Evolutionary conservation across 2,797 vertebrate genomes (phyloP).

Genomic region (Characodon lateralis): DNA sequence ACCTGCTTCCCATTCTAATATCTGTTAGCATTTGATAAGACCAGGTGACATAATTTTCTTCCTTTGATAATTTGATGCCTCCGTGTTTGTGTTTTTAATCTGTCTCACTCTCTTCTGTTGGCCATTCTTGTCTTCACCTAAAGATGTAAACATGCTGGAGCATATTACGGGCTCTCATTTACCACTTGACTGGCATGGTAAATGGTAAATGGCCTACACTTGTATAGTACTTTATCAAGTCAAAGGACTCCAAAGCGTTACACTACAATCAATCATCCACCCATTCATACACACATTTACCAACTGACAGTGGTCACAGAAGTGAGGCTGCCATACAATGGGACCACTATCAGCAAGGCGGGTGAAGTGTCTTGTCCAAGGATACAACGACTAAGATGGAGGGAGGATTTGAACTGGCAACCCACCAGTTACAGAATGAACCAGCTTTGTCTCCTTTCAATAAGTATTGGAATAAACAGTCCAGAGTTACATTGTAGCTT

Average conservation of each 20-base stretch:
- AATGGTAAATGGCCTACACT: too few relatives aligned
- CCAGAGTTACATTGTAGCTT: background rate
- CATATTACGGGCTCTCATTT: background rate
- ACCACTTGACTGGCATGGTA: conserved; percentile 37
- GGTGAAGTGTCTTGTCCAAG: too few relatives aligned
- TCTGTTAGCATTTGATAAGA: conserved; percentile 31
- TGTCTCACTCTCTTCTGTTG: background rate
- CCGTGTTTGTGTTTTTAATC: background rate
- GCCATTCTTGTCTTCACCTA: background rate
- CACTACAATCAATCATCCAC: too few relatives aligned
- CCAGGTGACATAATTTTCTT: conserved; percentile 7
- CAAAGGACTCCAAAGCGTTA: too few relatives aligned
- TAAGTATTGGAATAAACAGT: conserved; percentile 33
- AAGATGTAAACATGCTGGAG: conserved; percentile 6
- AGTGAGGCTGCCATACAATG: too few relatives aligned
- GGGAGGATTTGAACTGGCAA: too few relatives aligned
- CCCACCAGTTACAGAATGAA: too few relatives aligned
- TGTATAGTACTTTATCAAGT: too few relatives aligned
- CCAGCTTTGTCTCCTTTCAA: conserved; percentile 19
- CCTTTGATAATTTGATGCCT: background rate
- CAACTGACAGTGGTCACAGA: too few relatives aligned
- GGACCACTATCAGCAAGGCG: too few relatives aligned
- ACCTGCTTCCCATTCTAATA: conserved; percentile 60
- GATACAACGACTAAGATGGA: too few relatives aligned
- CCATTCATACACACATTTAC: too few relatives aligned